These are phyloP conservation scores for Eilema caniola DNA, from an alignment of 2,888 invertebrate species.

Conservation along the genomic window DNA sequence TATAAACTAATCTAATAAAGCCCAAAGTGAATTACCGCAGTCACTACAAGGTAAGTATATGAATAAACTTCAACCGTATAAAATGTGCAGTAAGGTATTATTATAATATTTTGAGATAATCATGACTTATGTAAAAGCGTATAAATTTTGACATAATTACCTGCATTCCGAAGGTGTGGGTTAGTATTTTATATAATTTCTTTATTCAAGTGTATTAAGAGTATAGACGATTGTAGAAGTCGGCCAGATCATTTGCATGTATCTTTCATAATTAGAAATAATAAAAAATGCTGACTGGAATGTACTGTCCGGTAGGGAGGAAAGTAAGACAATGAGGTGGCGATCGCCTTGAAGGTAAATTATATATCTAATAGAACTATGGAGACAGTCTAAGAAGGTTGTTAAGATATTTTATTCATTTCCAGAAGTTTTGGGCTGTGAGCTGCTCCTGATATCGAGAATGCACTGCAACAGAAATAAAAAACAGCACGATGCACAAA, in stretches of 20 bases:
- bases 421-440: constrained; percentile 71
- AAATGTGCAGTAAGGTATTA: constrained; percentile 53
- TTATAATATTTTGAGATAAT: constrained; percentile 46
- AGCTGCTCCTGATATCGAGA: constrained; percentile 76
- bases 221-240: constrained; percentile 21
- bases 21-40: constrained; percentile 63
- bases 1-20: constrained; percentile 65
- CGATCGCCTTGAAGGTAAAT: constrained; percentile 30
- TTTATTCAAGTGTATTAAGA: constrained; percentile 25
- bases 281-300: constrained; percentile 26
- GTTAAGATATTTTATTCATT: constrained; percentile 67
- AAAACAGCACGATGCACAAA: constrained; percentile 83
- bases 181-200: constrained; percentile 53
- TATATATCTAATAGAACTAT: constrained; percentile 37
- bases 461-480: constrained; percentile 83
- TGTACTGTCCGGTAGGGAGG: constrained; percentile 24
- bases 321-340: constrained; percentile 19
- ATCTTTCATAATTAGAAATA: constrained; percentile 49
- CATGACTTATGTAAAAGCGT: constrained; percentile 53
- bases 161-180: constrained; percentile 73
- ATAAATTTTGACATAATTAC: constrained; percentile 65
- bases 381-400: constrained; percentile 45
- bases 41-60: constrained; percentile 51
- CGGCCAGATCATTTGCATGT: constrained; percentile 37
- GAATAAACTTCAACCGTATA: constrained; percentile 40